Conservation (phyloP, 2,797 vertebrate species). For the Australoheros facetus region DNA sequence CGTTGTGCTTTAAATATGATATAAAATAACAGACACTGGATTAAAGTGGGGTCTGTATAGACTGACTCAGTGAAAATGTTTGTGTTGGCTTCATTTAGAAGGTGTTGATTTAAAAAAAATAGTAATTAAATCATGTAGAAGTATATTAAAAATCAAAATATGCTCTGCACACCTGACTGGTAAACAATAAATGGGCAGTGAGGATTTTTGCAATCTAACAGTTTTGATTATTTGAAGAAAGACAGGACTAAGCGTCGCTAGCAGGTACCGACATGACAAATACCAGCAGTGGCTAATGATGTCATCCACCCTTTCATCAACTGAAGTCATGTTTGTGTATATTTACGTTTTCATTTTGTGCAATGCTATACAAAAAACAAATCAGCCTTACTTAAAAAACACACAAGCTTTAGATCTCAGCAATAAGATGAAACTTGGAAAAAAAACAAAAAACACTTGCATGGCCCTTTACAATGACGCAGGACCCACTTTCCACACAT, state of each 20-base stretch:
- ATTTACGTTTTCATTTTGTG: background rate
- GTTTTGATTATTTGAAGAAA: too few relatives aligned
- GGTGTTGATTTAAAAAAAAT: too few relatives aligned
- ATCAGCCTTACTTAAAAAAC: background rate
- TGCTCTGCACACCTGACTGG: too few relatives aligned
- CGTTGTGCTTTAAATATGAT: background rate
- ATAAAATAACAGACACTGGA: background rate
- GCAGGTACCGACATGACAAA: background rate
- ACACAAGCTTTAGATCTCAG: background rate
- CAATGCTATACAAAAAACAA: background rate
- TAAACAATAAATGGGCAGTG: too few relatives aligned
- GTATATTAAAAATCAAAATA: too few relatives aligned
- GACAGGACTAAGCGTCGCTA: background rate
- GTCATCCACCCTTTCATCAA: background rate
- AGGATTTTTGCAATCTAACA: too few relatives aligned
- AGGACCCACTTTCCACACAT: background rate
- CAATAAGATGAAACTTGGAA: background rate
- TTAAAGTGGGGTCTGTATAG: background rate
- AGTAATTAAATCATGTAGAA: too few relatives aligned
- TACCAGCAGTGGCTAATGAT: background rate
- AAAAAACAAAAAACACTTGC: too few relatives aligned
- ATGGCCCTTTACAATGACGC: fast-evolving
- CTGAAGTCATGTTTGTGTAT: background rate
- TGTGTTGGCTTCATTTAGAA: too few relatives aligned
- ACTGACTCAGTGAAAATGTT: too few relatives aligned